Base-by-base conservation (phyloP, 2,797 vertebrate species). In the Tapirus indicus region DNA sequence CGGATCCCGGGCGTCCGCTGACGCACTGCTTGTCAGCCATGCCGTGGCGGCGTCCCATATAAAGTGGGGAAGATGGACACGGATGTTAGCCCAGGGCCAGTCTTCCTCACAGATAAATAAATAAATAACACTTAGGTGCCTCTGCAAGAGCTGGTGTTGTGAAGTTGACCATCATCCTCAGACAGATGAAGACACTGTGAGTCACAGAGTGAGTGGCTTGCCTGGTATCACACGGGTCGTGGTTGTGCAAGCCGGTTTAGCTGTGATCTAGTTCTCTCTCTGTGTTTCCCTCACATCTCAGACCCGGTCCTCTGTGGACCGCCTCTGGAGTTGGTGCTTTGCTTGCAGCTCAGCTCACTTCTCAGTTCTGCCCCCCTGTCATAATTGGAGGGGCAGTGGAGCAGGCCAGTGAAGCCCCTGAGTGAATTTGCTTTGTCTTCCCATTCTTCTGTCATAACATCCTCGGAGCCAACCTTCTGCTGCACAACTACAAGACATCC, bases 201-300 rank as follows among this genome's bases (percentile, higher is more conserved):
- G 64, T 38, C 20, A 32, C 74, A 1, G 38, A 71, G 32, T 3
- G 14, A 64, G 77, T 1, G 71, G 38, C 79, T 25, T 16, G 14
- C 17, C 5, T 20, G 56, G 25, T 11, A 71, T n/a, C 21, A 0
- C n/a, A 10, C 38, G 38, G 72, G 25, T 14, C 17, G 66, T 27
- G 66, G 12, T 32, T 2, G 8, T 44, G 38, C n/a, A 1, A 29
- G 60, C 52, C 0, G 0, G 38, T 20, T 38, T 32, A 20, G 56
- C 44, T n/a, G 47, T 25, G 72, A 54, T 23, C 41, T 54, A 23
- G 35, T 3, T 64, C 64, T 20, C 77, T 64, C 64, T 56, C 1
- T 1, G 7, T 17, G 0, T 41, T 17, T 32, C 35, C 11, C 3
- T 8, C 54, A 5, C 16, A 0, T n/a, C 29, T 18, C n/a, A 38